Evolutionary conservation across 1,140 invertebrate genomes (phyloP).

Genomic region (Sitobion miscanthi): DNA sequence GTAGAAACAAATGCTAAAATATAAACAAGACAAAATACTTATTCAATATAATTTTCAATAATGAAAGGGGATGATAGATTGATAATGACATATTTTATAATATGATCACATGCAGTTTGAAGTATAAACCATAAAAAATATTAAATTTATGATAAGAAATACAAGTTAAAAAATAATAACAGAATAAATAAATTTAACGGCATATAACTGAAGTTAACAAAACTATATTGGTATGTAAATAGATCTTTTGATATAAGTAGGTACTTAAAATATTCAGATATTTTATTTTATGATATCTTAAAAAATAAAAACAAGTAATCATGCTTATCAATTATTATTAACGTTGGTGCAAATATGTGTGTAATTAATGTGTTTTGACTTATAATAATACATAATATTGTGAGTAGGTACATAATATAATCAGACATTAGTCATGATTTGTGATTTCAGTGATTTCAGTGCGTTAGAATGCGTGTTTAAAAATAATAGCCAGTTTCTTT

Average conservation of each 20-base stretch:
- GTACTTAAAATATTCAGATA: background rate
- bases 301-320: background rate
- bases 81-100: too few relatives aligned
- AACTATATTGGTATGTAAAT: background rate
- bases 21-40: too few relatives aligned
- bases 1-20: too few relatives aligned
- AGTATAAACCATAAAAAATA: too few relatives aligned
- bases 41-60: too few relatives aligned
- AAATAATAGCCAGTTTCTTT: background rate
- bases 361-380: background rate
- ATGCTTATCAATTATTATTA: constrained; percentile 7
- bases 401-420: background rate
- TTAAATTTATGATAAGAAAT: too few relatives aligned
- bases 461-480: constrained; percentile 31
- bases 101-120: too few relatives aligned
- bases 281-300: constrained; percentile 22
- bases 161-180: too few relatives aligned
- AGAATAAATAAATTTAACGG: too few relatives aligned
- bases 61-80: too few relatives aligned
- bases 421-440: background rate
- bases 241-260: background rate
- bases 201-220: background rate
- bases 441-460: constrained; percentile 40
- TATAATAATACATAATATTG: background rate
- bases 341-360: background rate